A percentile compares a stretch with the other conserved stretches of the same genome.
These are phyloP conservation scores for Rhynchopsitta pachyrhyncha DNA, from an alignment of 2,113 vertebrate species.

Conservation along the genomic window DNA sequence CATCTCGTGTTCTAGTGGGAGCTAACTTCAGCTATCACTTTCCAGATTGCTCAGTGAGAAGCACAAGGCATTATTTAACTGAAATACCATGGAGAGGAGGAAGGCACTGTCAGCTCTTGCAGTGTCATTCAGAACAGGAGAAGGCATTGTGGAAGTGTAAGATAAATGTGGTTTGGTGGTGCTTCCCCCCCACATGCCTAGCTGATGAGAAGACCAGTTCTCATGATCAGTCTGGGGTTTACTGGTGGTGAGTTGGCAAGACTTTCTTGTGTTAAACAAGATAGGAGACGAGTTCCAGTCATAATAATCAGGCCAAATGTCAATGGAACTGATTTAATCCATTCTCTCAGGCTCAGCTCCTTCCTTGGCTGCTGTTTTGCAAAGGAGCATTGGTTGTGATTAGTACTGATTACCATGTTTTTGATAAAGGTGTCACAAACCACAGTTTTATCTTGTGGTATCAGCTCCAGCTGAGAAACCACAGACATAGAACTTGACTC, in stretches of 20 bases:
- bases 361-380: background rate
- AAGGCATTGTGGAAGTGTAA: background rate
- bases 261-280: background rate
- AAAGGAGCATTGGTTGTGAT: background rate
- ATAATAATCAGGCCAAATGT: background rate
- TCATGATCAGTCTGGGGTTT: background rate
- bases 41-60: background rate
- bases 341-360: background rate
- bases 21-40: background rate
- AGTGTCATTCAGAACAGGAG: background rate
- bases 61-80: background rate
- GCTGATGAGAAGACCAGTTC: background rate
- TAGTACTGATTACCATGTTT: background rate
- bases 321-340: background rate
- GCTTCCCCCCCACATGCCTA: too few species aligned
- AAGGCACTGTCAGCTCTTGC: background rate
- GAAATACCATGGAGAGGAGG: background rate
- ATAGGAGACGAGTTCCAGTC: background rate
- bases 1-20: background rate
- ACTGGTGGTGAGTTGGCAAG: background rate
- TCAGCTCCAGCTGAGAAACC: background rate
- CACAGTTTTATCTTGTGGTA: background rate
- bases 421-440: background rate
- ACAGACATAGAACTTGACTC: background rate
- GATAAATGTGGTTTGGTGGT: background rate